Base-by-base conservation (phyloP, 2,888 invertebrate genomes). In the Beris chalybata region DNA sequence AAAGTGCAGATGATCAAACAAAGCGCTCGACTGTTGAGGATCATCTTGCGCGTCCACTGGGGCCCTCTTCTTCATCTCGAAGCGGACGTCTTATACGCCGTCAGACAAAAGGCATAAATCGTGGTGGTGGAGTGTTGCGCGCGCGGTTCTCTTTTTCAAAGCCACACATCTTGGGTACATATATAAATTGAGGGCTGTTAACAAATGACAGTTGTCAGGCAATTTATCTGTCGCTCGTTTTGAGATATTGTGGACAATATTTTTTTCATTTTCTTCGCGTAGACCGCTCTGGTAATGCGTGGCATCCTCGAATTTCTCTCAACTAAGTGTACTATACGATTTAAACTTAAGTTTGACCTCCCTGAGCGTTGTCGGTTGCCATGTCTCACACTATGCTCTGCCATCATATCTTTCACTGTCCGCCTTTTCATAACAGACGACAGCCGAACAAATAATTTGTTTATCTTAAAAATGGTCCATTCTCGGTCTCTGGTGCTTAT, bases 131-230 rank as follows among this genome's bases (percentile, higher is more conserved):
- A 22, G 22, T 22, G 22, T 22, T 22, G 22, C 22, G 22, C 22
- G 22, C 22, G 22, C 22, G 22, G 22, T 22, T 22, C 22, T 22
- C 22, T 22, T 22, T 22, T 22, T 22, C 22, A 22, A n/a, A 22
- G 22, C 22, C 22, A 22, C 22, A 22, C 22, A 22, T 22, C 22
- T 22, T 22, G 22, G 22, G 22, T 22, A 22, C 22, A 22, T 22
- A 22, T 22, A 22, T 38, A 38, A 38, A 38, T 7, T 9, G 38
- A 5, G 38, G 7, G 58, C 9, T 58, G 58, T 64, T 67, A 67
- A 67, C 67, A 67, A 67, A 67, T 65, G 67, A 67, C 64, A 67
- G 67, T 67, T 65, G 59, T 67, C 67, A 67, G 50, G 64, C 65
- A 65, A 67, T 67, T 65, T 67, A 64, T 67, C 59, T 64, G 61